Base-by-base conservation (phyloP, 2,797 vertebrate species). In the Gouania willdenowi region DNA sequence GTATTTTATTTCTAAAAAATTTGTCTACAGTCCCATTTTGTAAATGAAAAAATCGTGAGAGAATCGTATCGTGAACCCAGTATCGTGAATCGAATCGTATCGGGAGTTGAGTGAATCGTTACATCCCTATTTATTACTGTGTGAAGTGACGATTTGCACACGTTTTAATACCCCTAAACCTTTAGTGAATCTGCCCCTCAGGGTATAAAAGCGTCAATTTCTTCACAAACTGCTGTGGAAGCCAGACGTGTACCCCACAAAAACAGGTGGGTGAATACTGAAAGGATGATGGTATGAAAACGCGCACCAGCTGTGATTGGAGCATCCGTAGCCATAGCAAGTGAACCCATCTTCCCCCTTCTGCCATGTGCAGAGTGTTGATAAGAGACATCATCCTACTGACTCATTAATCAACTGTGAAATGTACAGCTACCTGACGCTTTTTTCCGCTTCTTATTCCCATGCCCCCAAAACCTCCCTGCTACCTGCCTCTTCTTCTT, bases 321-420 rank as follows among this genome's bases (percentile, higher is more conserved):
- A 79, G 79, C 65, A 28, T 79, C 59, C 34, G 81, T 51, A 65
- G 66, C 45, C 50, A 38, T 46, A 11, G 70, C n/a, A n/a, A n/a
- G n/a, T 65, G 75, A 80, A 78, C 68, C 84, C 82, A 78, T 82
- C 76, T 76, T 79, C 80, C 77, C 62, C 58, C 61, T 28, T n/a
- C 39, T 14, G 71, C 75, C 80, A 85, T 85, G 83, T 87, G 84
- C 74, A 70, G 65, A 58, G 68, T 66, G 79, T 83, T 83, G 84
- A 87, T 87, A 87, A 87, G 81, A 83, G 66, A 78, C 80, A 83
- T 85, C 83, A 85, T 85, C 75, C 81, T 80, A 83, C 78, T 77
- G 83, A 79, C 79, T 85, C 84, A 84, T 87, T 87, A 87, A 87
- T 87, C 84, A 87, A 81, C 74, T 83, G 84, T 81, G 83, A 84